Base-by-base conservation (phyloP, 2,113 vertebrate species). In the Arothron firmamentum region DNA sequence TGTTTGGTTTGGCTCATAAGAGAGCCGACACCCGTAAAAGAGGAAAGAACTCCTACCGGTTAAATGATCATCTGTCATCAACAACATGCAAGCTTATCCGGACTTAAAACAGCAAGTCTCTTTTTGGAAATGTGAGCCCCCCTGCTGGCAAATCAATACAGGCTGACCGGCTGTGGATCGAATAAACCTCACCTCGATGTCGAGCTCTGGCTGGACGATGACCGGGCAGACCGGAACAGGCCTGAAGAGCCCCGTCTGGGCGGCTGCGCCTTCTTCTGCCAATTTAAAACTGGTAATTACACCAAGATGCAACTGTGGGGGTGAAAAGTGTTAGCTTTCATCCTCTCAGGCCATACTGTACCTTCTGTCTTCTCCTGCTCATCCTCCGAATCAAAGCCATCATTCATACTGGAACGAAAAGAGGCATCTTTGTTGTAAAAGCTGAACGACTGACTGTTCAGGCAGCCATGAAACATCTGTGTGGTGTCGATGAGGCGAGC, bases 151-250 rank as follows among this genome's bases (percentile, higher is more conserved):
- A 21, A 10, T 16, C 28, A 56, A 45, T 21, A 20, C 38, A 49
- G 1, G 28, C 6, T 23, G 21, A 3, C 2, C 12, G 13, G 6
- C 43, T 15, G 43, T 45, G 9, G 15, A 11, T 47, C 1, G 1
- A 17, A 19, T 17, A 3, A 57, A 0, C 6, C 78, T 79, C 62
- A 90, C 90, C 84, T 91, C 88, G 1, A 89, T 15, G 64, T 92
- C 88, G 2, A 89, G 85, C 62, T 90, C 79, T 0, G 88, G 86
- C 28, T 84, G 79, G 7, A 83, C 1, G 17, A 88, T 71, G 49
- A 28, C 25, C 0, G 86, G 88, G 48, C 70, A 80, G 42, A 52
- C 19, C 17, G 50, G 21, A 0, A 21, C 53, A 0, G 76, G 75
- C 58, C 61, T 64, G 31, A 65, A 10, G 8, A 67, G 62, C 8